A percentile compares a stretch with the other conserved stretches of the same genome.
These are phyloP conservation scores for Mayetiola destructor DNA, from an alignment of 2,888 invertebrate species.

Conservation along the genomic window DNA sequence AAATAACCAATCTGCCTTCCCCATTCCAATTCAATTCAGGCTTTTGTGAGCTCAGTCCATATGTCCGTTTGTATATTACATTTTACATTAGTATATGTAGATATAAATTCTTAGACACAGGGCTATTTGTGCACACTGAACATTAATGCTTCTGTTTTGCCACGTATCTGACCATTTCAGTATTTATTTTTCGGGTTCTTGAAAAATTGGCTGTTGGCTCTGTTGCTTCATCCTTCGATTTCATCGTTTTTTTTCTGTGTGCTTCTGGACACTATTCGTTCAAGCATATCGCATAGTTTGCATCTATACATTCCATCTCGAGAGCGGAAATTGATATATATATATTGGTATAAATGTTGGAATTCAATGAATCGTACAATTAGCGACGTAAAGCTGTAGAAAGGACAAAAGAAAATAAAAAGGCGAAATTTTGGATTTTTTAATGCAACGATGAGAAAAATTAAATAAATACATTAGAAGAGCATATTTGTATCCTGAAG, in stretches of 20 bases:
- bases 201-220: not conserved
- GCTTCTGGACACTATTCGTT: not conserved
- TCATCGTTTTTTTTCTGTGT: not conserved
- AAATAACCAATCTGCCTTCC: too few species aligned
- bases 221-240: not conserved
- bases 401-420: not conserved
- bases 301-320: too few species aligned
- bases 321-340: too few species aligned
- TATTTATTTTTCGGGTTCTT: not conserved
- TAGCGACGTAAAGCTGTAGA: too few species aligned
- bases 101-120: too few species aligned
- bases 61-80: too few species aligned
- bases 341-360: too few species aligned
- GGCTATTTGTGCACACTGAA: not conserved
- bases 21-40: too few species aligned
- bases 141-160: conserved; percentile 1
- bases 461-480: not conserved
- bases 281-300: too few species aligned
- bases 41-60: too few species aligned
- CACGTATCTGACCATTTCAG: not conserved
- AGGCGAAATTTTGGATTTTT: not conserved
- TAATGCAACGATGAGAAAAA: not conserved
- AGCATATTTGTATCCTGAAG: conserved; percentile 8
- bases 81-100: too few species aligned
- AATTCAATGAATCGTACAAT: too few species aligned